phyloP scores from a whole-genome alignment of 2,113 vertebrate species.

The Cyprinus carpio region DNA sequence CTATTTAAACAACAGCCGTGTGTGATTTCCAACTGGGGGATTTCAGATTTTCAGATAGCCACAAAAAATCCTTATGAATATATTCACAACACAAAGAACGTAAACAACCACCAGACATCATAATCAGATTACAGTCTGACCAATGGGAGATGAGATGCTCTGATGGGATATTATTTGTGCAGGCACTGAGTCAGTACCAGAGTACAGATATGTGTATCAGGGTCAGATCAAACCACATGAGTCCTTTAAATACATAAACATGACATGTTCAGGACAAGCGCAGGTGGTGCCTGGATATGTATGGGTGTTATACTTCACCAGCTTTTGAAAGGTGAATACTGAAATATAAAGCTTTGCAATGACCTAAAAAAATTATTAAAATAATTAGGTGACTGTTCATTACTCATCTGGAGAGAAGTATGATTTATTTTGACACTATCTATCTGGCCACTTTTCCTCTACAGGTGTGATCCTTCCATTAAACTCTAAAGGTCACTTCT shows the following conservation, averaged over 20 bases:
- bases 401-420: background rate
- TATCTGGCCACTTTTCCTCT: background rate
- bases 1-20: constrained; percentile 32
- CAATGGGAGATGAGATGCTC: background rate
- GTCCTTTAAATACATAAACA: background rate
- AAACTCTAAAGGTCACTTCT: background rate
- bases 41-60: constrained; percentile 33
- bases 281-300: background rate
- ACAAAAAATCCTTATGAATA: constrained; percentile 30
- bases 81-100: background rate
- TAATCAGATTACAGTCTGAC: background rate
- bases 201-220: constrained; percentile 40
- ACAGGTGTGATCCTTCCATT: background rate
- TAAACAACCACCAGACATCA: background rate
- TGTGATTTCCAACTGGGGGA: constrained; percentile 54
- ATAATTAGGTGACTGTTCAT: background rate
- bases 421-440: background rate
- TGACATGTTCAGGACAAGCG: background rate
- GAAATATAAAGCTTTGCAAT: background rate
- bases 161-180: constrained; percentile 9
- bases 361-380: background rate
- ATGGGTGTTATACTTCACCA: background rate
- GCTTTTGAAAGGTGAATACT: background rate
- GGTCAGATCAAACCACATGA: constrained; percentile 28
- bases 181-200: constrained; percentile 15